Conservation (phyloP, 2,888 invertebrate genomes). For the Stomorhina lunata region DNA sequence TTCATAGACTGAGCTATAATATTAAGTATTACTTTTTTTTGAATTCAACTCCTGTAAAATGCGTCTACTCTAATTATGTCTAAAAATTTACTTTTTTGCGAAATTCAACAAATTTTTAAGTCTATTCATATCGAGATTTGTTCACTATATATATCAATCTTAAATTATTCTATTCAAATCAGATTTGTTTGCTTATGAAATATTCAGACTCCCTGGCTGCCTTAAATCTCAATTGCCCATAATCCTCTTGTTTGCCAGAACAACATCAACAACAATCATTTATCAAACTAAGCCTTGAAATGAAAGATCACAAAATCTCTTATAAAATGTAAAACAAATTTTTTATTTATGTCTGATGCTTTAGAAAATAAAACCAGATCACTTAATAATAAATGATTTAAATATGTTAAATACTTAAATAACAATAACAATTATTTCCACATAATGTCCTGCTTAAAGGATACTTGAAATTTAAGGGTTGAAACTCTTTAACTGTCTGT, state of each 20-base stretch:
- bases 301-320: background rate
- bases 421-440: constrained; percentile 51
- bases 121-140: too few species aligned
- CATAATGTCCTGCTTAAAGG: constrained; percentile 42
- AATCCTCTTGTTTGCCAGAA: constrained; percentile 29
- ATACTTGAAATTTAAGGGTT: background rate
- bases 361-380: constrained; percentile 50
- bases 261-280: constrained; percentile 38
- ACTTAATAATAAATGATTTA: constrained; percentile 74
- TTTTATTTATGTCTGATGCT: constrained; percentile 21
- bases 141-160: too few species aligned
- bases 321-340: background rate
- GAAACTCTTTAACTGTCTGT: too few species aligned
- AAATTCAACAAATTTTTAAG: too few species aligned
- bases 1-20: too few species aligned
- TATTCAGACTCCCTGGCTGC: constrained; percentile 18
- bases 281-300: constrained; percentile 38
- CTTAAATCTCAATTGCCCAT: background rate
- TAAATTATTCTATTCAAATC: background rate
- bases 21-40: too few species aligned
- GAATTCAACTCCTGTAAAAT: too few species aligned
- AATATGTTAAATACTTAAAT: constrained; percentile 71
- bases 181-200: background rate
- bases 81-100: too few species aligned
- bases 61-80: too few species aligned